Evolutionary conservation across 2,797 vertebrate species (phyloP), one percentile per base, ranked within the genome.

Genomic region (Cuniculus paca): DNA sequence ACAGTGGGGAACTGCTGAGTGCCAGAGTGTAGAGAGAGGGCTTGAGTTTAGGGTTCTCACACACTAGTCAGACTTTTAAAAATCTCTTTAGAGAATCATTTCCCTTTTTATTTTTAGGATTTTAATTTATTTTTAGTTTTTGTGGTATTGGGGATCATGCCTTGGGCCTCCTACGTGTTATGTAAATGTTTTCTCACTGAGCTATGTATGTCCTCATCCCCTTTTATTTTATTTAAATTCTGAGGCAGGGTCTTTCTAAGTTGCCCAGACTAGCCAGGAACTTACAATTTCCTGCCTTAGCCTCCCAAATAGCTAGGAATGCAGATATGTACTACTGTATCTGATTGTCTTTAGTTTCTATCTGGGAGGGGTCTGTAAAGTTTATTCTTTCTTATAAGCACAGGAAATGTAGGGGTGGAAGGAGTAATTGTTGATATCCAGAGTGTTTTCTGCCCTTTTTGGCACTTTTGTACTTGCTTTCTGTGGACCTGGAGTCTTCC

Each of bases 301-400:
- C 28, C 14, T 50, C 74, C 45, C 16, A 50, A 17, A 9, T 19
- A 50, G 28, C 8, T 0, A 34, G 12, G 26, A 75, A 28, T 75
- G 26, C 26, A 31, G 72, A 31, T 8, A 77, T 10, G 3, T 50
- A 8, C 9, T 28, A 45, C 39, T 39, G 13, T 24, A 28, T 77
- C 74, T 34, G 28, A 28, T 28, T 77, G 10, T 50, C 31, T 34
- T 77, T 50, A 72, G 16, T 52, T 90, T 95, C 52, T 70, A 45
- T 63, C 24, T 50, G 24, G 34, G n/a, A n/a, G 10, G 16, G 5
- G 4, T 34, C 6, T 83, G 0, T 50, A 19, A 80, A 2, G 0
- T 60, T 61, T 78, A 9, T 88, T 68, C 36, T 74, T 95, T 88
- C 80, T 95, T 61, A 56, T 1, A 77, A 92, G 86, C 45, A 79